Conservation (phyloP, 1,140 invertebrate species). For the Rhopalosiphum maidis region DNA sequence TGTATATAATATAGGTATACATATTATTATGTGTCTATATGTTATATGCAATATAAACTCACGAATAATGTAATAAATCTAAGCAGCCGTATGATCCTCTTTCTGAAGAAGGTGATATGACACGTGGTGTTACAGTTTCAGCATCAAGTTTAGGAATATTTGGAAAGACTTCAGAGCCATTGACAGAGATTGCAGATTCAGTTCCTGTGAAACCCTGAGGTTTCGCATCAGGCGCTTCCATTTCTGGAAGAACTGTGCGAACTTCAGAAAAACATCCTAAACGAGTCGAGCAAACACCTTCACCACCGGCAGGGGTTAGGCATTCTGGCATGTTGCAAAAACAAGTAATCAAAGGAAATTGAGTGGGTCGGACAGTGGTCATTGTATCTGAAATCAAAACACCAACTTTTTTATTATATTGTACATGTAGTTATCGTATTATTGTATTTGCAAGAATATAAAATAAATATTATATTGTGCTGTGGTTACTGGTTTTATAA, state of each 20-base stretch:
- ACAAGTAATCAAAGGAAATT: not conserved
- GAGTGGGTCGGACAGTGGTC: not conserved
- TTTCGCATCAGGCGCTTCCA: too few species aligned
- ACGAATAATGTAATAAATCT: not conserved
- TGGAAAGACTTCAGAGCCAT: not conserved
- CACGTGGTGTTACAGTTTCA: too few species aligned
- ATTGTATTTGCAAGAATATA: too few species aligned
- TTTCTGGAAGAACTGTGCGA: not conserved
- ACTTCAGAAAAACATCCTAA: not conserved
- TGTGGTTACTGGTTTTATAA: too few species aligned
- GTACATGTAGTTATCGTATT: too few species aligned
- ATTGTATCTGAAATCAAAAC: not conserved
- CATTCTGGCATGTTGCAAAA: not conserved
- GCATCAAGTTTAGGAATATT: not conserved
- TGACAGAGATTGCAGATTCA: not conserved
- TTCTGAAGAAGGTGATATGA: too few species aligned
- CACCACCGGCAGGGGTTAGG: not conserved
- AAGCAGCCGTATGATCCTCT: not conserved
- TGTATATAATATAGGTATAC: not conserved
- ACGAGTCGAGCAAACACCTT: not conserved
- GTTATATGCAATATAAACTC: not conserved
- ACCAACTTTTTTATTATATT: not conserved
- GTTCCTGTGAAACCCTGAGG: rapidly evolving
- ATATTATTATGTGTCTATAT: not conserved
- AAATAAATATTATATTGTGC: too few species aligned